A percentile compares a stretch with the other conserved stretches of the same genome.
Evolutionary conservation across 2,113 vertebrate species (phyloP).

Genomic region (Neogobius melanostomus): DNA sequence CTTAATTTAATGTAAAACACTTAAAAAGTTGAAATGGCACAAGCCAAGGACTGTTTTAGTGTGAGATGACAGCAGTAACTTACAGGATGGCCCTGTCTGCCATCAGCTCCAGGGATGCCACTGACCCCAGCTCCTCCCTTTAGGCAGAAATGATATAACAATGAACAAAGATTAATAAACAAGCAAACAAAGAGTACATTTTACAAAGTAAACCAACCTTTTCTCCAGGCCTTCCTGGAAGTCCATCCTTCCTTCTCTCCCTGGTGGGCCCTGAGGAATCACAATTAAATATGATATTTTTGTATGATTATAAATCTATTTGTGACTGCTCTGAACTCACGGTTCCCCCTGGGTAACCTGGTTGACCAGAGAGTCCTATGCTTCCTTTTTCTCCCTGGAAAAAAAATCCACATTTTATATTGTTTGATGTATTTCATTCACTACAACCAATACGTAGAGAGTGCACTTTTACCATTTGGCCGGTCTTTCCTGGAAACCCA

Average conservation of each 20-base stretch:
- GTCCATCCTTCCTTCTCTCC: conserved; percentile 85
- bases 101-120: conserved; percentile 76
- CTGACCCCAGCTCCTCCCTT: conserved; percentile 73
- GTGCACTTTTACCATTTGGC: conserved; percentile 78
- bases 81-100: conserved; percentile 75
- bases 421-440: not conserved
- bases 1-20: not conserved
- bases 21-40: not conserved
- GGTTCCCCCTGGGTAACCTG: conserved; percentile 82
- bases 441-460: not conserved
- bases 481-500: conserved; percentile 84
- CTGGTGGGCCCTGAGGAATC: conserved; percentile 82
- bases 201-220: conserved; percentile 79
- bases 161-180: too few species aligned
- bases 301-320: not conserved
- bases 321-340: conserved; percentile 74
- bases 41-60: conserved; percentile 10
- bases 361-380: conserved; percentile 80
- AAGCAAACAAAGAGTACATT: too few species aligned
- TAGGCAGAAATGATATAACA: conserved; percentile 1
- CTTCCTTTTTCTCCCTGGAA: conserved; percentile 89
- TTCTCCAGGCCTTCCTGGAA: conserved; percentile 82
- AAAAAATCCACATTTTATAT: conserved; percentile 11
- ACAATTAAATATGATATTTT: not conserved
- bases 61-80: conserved; percentile 46